Conservation (phyloP, 2,113 vertebrate genomes). For the Mustela nigripes region DNA sequence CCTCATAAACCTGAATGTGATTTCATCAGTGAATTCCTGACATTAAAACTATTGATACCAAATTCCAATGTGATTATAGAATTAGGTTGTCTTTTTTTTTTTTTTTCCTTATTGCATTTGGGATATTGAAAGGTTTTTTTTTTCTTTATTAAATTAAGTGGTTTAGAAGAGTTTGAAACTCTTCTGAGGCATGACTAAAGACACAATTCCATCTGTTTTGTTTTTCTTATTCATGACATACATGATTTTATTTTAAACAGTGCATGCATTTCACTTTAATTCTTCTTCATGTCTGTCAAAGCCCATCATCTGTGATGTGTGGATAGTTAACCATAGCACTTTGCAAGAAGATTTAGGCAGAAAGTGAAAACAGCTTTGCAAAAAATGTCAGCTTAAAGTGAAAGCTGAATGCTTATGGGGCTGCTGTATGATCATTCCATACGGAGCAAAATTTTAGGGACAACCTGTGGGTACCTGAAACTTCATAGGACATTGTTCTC, state of each 20-base stretch:
- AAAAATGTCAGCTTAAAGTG: not conserved
- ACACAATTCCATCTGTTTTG: constrained; percentile 85
- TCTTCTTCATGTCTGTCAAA: constrained; percentile 86
- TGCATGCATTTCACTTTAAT: constrained; percentile 84
- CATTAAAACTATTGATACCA: constrained; percentile 81
- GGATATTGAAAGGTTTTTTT: constrained; percentile 77
- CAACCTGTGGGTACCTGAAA: constrained; percentile 1
- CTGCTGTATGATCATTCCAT: not conserved
- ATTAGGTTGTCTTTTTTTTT: constrained; percentile 79
- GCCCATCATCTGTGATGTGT: constrained; percentile 84
- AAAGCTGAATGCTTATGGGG: constrained; percentile 52
- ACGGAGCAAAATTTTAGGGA: constrained; percentile 42
- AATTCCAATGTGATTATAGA: constrained; percentile 86
- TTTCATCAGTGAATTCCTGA: constrained; percentile 80
- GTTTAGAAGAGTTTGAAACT: constrained; percentile 84
- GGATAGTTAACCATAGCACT: constrained; percentile 69
- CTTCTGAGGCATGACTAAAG: constrained; percentile 86
- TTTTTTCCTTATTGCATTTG: constrained; percentile 86
- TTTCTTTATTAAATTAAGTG: constrained; percentile 86
- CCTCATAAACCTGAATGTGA: constrained; percentile 72
- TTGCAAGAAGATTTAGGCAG: constrained; percentile 71
- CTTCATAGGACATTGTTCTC: not conserved
- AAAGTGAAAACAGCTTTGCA: constrained; percentile 85
- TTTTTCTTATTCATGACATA: constrained; percentile 86
- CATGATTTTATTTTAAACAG: constrained; percentile 86